Evolutionary conservation across 1,140 invertebrate genomes (phyloP), one percentile per base, ranked within the genome.

Genomic region (Brachionus asplanchnoidis): DNA sequence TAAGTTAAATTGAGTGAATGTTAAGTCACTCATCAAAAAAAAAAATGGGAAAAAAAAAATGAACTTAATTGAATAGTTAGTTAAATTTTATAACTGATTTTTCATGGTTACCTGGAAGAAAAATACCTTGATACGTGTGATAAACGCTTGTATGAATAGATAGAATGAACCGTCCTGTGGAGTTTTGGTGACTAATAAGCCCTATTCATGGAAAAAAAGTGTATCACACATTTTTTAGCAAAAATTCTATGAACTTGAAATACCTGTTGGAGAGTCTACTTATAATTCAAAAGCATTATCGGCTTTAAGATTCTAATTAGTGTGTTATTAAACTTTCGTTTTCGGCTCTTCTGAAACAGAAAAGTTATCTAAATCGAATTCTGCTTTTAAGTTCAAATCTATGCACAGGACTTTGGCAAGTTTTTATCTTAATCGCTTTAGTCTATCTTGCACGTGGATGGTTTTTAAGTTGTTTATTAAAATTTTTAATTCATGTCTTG

Each of bases 341-440:
- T 50, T n/a, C 23, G 12, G 20, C 4, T 6, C 11, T 77, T 77
- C 3, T 20, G 40, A 14, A 32, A 36, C 46, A 28, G n/a, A 36
- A 46, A 77, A 77, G 44, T 50, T 50, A 46, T 77, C 44, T 77
- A 26, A 36, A 70, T 70, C 36, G 26, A 36, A 36, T 70, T 70
- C 36, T 70, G 66, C 66, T 36, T 70, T 32, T 32, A 36, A 32
- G 28, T 70, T 70, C 36, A 70, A 70, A 70, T 46, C 36, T 36
- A 17, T 17, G 66, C 26, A 36, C 28, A 70, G 11, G 36, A 70
- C 36, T 70, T 70, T 40, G 28, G 5, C 66, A 68, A 68, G 70
- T 75, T 42, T 26, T 75, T 77, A 77, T 77, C 73, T 77, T 50
- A 77, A 77, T 77, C 73, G 42, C 42, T 53, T 77, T 77, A 77